phyloP scores from a whole-genome alignment of 2,888 invertebrate genomes.

The Monopis laevigella region DNA sequence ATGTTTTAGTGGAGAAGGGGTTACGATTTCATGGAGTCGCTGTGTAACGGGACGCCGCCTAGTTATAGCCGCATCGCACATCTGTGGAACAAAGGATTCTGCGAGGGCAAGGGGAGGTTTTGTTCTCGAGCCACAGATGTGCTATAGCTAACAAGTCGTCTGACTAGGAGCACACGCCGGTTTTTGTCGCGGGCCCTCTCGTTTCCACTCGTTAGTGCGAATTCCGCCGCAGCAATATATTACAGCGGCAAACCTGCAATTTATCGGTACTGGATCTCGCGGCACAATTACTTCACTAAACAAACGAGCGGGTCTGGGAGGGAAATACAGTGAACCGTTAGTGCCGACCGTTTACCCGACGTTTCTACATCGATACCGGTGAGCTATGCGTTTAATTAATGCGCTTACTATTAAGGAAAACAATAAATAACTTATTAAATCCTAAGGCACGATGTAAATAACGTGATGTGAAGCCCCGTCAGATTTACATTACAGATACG shows the following conservation, averaged over 20 bases:
- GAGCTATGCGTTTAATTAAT: constrained; percentile 1
- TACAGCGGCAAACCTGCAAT: constrained; percentile 36
- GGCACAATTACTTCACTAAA: constrained; percentile 39
- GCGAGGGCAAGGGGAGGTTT: constrained; percentile 17
- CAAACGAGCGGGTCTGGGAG: constrained; percentile 37
- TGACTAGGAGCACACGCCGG: neutral
- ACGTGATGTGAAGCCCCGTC: no score
- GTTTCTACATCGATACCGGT: neutral
- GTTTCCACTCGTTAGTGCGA: constrained; percentile 33
- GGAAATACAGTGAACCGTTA: constrained; percentile 18
- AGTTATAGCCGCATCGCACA: constrained; percentile 26
- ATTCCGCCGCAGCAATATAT: constrained; percentile 31
- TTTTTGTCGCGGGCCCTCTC: constrained; percentile 12
- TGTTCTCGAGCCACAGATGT: no score
- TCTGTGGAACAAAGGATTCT: constrained; percentile 37
- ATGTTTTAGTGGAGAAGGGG: no score
- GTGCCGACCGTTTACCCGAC: constrained; percentile 2
- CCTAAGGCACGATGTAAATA: neutral
- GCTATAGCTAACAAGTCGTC: no score
- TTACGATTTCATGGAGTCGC: constrained; percentile 26
- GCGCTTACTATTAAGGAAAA: neutral
- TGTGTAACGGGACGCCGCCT: constrained; percentile 32
- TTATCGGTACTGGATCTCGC: constrained; percentile 36
- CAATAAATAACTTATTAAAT: neutral
- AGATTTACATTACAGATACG: constrained; percentile 17